These are phyloP conservation scores for Calyptommatus sinebrachiatus DNA, from an alignment of 2,113 vertebrate genomes.

Conservation along the genomic window DNA sequence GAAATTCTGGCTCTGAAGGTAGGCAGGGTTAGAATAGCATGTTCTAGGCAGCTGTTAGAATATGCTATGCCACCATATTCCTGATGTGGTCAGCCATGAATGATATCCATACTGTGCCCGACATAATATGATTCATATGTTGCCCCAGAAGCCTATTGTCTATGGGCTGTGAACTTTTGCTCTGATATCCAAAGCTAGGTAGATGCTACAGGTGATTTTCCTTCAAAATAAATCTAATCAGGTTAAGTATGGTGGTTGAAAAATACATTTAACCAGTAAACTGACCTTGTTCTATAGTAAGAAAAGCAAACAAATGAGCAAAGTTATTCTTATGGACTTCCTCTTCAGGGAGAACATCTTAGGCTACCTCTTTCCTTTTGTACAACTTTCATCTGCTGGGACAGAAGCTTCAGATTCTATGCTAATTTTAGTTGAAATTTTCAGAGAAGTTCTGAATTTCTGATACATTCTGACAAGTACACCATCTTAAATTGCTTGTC, in stretches of 20 bases:
- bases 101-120: no score
- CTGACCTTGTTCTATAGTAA: conserved; percentile 1
- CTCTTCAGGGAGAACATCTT: conserved; percentile 16
- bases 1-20: no score
- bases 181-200: no score
- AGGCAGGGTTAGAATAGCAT: no score
- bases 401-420: conserved; percentile 28
- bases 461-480: conserved; percentile 34
- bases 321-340: conserved; percentile 35
- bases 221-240: background rate
- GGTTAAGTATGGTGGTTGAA: background rate
- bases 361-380: conserved; percentile 35
- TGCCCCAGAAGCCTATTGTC: no score
- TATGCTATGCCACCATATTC: no score
- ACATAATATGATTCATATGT: no score
- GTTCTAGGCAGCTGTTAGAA: no score
- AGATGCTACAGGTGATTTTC: background rate
- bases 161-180: no score
- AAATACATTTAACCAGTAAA: background rate
- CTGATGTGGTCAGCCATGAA: no score
- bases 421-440: conserved; percentile 25
- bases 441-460: conserved; percentile 26
- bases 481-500: conserved; percentile 23
- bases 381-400: background rate
- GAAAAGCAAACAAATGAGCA: conserved; percentile 25